These are phyloP conservation scores for Eilema griseolum DNA, from an alignment of 2,888 invertebrate genomes.

Conservation along the genomic window DNA sequence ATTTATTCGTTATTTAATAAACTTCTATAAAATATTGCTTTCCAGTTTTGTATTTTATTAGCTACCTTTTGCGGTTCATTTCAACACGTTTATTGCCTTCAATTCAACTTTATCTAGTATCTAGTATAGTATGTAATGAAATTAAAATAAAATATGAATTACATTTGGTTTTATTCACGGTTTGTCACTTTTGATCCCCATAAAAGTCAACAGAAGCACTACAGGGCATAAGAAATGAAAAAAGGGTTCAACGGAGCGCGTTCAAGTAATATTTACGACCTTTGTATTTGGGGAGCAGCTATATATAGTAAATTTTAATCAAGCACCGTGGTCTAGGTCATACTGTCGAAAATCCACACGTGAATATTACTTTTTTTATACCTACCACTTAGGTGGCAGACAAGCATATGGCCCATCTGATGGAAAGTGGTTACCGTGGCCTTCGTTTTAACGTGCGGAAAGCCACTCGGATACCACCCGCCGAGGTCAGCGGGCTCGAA, in stretches of 20 bases:
- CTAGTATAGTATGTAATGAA: neutral
- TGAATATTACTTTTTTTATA: too few species aligned
- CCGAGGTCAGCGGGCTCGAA: too few species aligned
- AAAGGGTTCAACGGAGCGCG: neutral
- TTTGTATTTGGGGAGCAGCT: neutral
- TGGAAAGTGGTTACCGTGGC: too few species aligned
- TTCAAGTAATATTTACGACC: neutral
- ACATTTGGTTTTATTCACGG: neutral
- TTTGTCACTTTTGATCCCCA: neutral
- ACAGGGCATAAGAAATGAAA: neutral
- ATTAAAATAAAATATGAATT: neutral
- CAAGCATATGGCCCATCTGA: too few species aligned
- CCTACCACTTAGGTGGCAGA: too few species aligned
- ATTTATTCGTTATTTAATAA: neutral
- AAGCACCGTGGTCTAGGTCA: neutral
- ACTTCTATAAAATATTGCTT: neutral
- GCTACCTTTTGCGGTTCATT: neutral
- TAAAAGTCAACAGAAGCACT: neutral
- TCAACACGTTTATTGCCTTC: neutral
- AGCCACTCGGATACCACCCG: too few species aligned
- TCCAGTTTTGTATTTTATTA: neutral
- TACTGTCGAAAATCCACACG: neutral
- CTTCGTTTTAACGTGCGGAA: too few species aligned
- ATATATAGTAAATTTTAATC: neutral
- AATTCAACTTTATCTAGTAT: neutral